phyloP scores from a whole-genome alignment of 2,888 invertebrate genomes.

The Operophtera brumata region DNA sequence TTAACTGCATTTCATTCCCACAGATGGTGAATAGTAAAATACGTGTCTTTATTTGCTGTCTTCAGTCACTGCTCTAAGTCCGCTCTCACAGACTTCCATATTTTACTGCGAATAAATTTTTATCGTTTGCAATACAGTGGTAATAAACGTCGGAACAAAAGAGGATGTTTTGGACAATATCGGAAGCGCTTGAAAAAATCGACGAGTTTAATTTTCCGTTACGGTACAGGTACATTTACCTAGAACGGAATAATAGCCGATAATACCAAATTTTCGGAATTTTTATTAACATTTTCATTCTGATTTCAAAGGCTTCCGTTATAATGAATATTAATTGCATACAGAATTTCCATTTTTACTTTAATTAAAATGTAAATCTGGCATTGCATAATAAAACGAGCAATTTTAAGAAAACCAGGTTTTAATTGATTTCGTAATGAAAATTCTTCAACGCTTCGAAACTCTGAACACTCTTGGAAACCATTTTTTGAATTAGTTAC shows the following conservation, averaged over 20 bases:
- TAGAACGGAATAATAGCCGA: too few species aligned
- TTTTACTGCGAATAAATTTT: conserved; percentile 38
- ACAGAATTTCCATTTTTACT: conserved; percentile 16
- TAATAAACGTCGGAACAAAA: conserved; percentile 35
- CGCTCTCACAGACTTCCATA: conserved; percentile 29
- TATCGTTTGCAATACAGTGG: conserved; percentile 34
- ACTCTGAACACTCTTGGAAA: not conserved
- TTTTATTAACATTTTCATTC: conserved; percentile 1
- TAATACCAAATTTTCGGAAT: not conserved
- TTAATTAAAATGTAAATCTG: conserved; percentile 24
- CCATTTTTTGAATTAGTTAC: too few species aligned
- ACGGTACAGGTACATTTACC: too few species aligned
- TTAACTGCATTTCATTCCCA: too few species aligned
- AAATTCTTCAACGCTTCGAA: not conserved
- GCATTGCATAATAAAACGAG: conserved; percentile 20
- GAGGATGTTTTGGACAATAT: conserved; percentile 24
- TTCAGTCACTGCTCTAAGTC: conserved; percentile 17
- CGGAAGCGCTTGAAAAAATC: conserved; percentile 12
- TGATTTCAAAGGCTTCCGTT: conserved; percentile 1
- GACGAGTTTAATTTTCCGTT: conserved; percentile 5
- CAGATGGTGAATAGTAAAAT: too few species aligned
- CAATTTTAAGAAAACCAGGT: conserved; percentile 1
- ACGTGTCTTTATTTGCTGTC: too few species aligned
- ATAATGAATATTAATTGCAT: conserved; percentile 12
- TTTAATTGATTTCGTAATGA: conserved; percentile 8